These are phyloP conservation scores for Megathymus violae DNA, from an alignment of 1,140 invertebrate genomes.

Conservation along the genomic window DNA sequence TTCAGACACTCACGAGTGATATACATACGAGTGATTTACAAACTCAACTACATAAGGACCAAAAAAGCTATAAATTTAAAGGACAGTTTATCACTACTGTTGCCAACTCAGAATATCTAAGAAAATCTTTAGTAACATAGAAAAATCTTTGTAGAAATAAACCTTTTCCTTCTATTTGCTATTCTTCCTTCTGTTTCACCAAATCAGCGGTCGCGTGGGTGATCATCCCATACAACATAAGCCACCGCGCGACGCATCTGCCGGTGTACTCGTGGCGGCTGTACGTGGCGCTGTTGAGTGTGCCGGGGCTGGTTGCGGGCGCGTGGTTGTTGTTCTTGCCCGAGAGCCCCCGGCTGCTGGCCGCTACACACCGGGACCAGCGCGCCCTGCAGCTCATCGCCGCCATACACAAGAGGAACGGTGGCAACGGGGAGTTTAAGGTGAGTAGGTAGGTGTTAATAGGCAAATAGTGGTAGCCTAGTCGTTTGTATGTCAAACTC, in stretches of 20 bases:
- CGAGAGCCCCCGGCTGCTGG: constrained; percentile 91
- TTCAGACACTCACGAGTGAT: too few relatives aligned
- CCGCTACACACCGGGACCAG: constrained; percentile 85
- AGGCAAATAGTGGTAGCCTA: too few relatives aligned
- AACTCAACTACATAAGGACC: too few relatives aligned
- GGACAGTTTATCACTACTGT: too few relatives aligned
- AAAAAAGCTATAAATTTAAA: too few relatives aligned
- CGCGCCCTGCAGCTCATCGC: constrained; percentile 86
- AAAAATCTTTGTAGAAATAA: too few relatives aligned
- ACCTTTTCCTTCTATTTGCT: too few relatives aligned
- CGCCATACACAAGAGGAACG: constrained; percentile 86
- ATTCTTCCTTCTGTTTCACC: constrained; percentile 3
- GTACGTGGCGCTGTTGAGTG: constrained; percentile 84
- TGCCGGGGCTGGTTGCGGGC: constrained; percentile 84
- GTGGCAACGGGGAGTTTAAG: constrained; percentile 70
- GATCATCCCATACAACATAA: constrained; percentile 85
- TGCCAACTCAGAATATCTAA: too few relatives aligned
- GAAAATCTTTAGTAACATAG: too few relatives aligned
- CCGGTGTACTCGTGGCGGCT: constrained; percentile 87
- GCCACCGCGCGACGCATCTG: constrained; percentile 59
- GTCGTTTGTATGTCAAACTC: too few relatives aligned
- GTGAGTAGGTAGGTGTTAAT: too few relatives aligned
- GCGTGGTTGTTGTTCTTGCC: constrained; percentile 85
- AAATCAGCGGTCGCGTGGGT: constrained; percentile 86
- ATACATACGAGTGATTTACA: too few relatives aligned